Conservation (phyloP, 2,888 invertebrate genomes). For the Norana najaformis region DNA sequence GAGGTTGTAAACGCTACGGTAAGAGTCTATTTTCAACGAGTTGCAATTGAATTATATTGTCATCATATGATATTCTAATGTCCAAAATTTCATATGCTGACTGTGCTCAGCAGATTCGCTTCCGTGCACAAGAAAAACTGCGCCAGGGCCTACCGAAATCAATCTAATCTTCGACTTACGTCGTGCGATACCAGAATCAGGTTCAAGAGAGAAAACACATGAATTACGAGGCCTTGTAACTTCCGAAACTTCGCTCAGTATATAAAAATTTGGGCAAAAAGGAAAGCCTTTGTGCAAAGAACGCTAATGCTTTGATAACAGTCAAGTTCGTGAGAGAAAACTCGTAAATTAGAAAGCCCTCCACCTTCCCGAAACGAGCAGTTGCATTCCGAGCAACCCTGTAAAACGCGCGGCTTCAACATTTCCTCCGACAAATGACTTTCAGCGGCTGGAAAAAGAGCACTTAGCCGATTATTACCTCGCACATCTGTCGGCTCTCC, state of each 20-base stretch:
- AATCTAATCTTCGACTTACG: neutral
- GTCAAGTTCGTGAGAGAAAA: neutral
- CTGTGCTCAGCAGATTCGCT: neutral
- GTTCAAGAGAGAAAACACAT: neutral
- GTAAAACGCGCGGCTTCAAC: neutral
- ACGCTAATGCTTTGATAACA: neutral
- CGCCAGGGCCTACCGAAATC: neutral
- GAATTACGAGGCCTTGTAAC: too few relatives aligned
- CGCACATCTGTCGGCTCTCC: neutral
- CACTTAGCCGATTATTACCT: neutral
- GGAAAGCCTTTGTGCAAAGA: neutral
- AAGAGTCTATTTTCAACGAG: neutral
- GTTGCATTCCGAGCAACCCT: too few relatives aligned
- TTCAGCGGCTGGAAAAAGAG: neutral
- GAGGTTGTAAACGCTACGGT: slow-evolving; percentile 6
- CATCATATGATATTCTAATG: neutral
- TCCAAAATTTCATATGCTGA: neutral
- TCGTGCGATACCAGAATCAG: neutral
- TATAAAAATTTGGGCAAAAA: neutral
- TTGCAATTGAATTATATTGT: neutral
- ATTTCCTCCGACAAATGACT: neutral
- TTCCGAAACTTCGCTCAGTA: neutral
- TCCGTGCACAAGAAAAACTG: too few relatives aligned
- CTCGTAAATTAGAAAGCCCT: neutral
- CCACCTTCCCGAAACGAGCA: too few relatives aligned